Evolutionary conservation across 2,888 invertebrate species (phyloP), one percentile per base, ranked within the genome.

Genomic region (Morinoia aosen): DNA sequence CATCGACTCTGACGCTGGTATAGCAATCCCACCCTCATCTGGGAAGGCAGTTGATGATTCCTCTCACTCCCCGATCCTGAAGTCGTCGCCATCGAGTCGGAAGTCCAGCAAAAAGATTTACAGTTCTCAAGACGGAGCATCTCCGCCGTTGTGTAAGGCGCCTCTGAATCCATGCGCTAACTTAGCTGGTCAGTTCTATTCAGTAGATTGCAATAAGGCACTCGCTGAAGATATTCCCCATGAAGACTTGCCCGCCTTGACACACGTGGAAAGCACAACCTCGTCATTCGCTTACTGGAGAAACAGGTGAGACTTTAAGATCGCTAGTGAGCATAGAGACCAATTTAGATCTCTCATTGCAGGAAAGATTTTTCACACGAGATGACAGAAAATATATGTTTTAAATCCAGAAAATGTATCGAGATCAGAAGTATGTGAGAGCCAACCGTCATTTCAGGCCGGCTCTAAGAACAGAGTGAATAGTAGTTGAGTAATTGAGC

Each of bases 11-110:
- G 93, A 93, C 57, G 39, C 19, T 33, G 25, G 33, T 8, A 10
- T 5, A 39, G 11, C 12, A 14, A 5, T 57, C 57, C 56, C 57
- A 12, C 58, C 16, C 11, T 57, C 57, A 25, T 11, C 57, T 16
- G 48, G n/a, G n/a, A 93, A 57, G 16, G 33, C 93, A 93, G 33
- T 10, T 14, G 58, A 56, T 57, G 58, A 0, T 57, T 1, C 93
- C n/a, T 57, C 93, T 40, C 90, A 90, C 48, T 90, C 90, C 48
- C 40, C 90, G 12, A 90, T 90, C 48, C 90, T 90, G 19, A 90
- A 90, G 48, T 12, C 40, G 40, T 90, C 48, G 25, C 40, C 90
- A 88, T 39, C 88, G 10, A 40, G 39, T 90, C 39, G 19, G 14
- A 40, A 90, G 90, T 0, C 39, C 10, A 40, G 39, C 14, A 90